Conservation (phyloP, 1,140 invertebrate species). For the Achatina immaculata region DNA sequence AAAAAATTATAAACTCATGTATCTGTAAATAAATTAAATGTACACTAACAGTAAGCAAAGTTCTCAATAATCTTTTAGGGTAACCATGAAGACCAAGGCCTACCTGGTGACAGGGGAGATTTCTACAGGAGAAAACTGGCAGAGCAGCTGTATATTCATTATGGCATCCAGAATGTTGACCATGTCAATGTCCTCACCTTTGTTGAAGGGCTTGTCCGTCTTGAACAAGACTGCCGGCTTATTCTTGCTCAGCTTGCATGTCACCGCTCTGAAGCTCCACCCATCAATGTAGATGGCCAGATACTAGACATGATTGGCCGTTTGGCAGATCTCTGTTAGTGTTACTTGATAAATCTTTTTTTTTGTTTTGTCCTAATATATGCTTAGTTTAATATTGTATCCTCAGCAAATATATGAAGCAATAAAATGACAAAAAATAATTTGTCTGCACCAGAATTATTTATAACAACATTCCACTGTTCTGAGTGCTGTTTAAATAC, state of each 20-base stretch:
- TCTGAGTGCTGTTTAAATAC: too few species aligned
- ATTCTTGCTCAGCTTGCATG: slow-evolving; percentile 44
- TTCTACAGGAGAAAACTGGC: slow-evolving; percentile 64
- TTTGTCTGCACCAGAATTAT: too few species aligned
- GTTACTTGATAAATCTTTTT: neutral
- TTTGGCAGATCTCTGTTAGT: slow-evolving; percentile 55
- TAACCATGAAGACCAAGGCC: slow-evolving; percentile 57
- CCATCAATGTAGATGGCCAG: slow-evolving; percentile 55
- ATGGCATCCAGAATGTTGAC: slow-evolving; percentile 49
- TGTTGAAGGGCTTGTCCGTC: slow-evolving; percentile 53
- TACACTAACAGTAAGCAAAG: neutral
- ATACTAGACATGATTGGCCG: slow-evolving; percentile 60
- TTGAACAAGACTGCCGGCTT: slow-evolving; percentile 53
- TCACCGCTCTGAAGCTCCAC: slow-evolving; percentile 46
- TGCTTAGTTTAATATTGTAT: neutral
- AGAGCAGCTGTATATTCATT: slow-evolving; percentile 61
- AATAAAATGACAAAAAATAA: neutral
- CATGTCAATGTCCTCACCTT: slow-evolving; percentile 57
- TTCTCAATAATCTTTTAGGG: slow-evolving; percentile 42
- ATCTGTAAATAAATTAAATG: too few species aligned
- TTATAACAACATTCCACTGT: too few species aligned
- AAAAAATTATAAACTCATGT: too few species aligned
- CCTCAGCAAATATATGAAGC: neutral
- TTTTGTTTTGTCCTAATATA: neutral
- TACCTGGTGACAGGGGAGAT: slow-evolving; percentile 62